Evolutionary conservation across 2,113 vertebrate genomes (phyloP), one percentile per base, ranked within the genome.

Genomic region (Percina caprodes): DNA sequence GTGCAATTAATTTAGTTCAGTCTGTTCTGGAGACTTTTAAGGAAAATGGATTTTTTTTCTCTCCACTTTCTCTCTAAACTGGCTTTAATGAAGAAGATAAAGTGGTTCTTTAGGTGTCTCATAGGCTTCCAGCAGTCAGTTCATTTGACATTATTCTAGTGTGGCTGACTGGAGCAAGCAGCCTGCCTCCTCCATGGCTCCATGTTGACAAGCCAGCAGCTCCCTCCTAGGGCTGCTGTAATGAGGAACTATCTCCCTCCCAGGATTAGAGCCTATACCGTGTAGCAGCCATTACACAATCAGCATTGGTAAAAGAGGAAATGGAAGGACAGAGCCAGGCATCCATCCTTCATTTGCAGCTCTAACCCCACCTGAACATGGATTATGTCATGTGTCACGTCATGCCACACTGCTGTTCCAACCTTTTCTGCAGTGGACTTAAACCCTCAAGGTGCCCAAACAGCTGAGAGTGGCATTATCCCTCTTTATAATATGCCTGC

Each of bases 21-120:
- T 97, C 97, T 97, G 96, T 98, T 98, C 95, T 95, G 93, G 95
- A 97, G 96, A 98, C 96, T 97, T 98, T 97, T 96, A 97, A 97
- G 96, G 95, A 96, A 97, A 97, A 98, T 97, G 90, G 95, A 96
- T 96, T 96, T 96, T 96, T 95, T 95, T 94, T 23, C 49, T 86
- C 69, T 74, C 76, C 63, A 24, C 84, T 87, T 83, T 91, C 95
- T 92, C 89, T 95, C 94, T 95, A 95, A 97, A 96, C 95, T 95
- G 95, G 96, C 96, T 97, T 97, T 98, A 99, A 98, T 98, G 96
- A 97, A 97, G 97, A 97, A 97, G 97, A 98, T 97, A 96, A 97
- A 97, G 96, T 94, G 94, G 86, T 94, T 96, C 93, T 92, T 95
- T 95, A 95, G 94, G 94, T 95, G 94, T 97, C 96, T 97, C 96